Conservation (phyloP, 2,797 vertebrate genomes). For the Myotis daubentonii region DNA sequence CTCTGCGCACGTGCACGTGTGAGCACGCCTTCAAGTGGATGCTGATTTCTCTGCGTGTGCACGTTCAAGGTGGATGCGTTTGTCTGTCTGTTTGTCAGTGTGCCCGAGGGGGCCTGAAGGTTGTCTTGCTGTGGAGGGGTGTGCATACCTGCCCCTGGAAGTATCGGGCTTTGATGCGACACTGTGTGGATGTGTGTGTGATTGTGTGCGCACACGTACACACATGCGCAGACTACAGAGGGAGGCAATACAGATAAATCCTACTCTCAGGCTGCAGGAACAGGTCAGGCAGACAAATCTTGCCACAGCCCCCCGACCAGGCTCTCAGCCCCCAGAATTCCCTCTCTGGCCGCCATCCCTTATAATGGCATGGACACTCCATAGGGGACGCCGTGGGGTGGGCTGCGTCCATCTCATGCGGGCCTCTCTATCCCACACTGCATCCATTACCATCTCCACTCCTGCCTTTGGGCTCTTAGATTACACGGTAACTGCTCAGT, state of each 20-base stretch:
- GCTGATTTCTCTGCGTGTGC: background rate
- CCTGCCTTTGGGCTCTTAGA: background rate
- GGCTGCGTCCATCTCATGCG: background rate
- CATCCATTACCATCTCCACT: fast-evolving
- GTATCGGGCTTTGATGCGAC: background rate
- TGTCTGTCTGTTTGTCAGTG: background rate
- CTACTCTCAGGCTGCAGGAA: background rate
- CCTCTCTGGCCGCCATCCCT: background rate
- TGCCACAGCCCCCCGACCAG: background rate
- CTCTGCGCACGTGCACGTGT: background rate
- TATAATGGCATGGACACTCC: background rate
- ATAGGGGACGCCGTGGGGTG: background rate
- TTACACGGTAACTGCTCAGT: background rate
- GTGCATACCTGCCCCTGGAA: background rate
- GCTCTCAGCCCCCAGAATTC: background rate
- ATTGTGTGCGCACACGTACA: fast-evolving
- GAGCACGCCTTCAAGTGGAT: background rate
- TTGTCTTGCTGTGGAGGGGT: background rate
- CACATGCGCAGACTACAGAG: background rate
- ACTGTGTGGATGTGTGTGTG: background rate
- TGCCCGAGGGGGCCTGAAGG: background rate
- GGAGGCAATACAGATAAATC: background rate
- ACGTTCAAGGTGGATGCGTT: fast-evolving
- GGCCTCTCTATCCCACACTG: fast-evolving
- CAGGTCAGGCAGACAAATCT: background rate